Base-by-base conservation (phyloP, 2,113 vertebrate species). In the Gorsachius goisagi region DNA sequence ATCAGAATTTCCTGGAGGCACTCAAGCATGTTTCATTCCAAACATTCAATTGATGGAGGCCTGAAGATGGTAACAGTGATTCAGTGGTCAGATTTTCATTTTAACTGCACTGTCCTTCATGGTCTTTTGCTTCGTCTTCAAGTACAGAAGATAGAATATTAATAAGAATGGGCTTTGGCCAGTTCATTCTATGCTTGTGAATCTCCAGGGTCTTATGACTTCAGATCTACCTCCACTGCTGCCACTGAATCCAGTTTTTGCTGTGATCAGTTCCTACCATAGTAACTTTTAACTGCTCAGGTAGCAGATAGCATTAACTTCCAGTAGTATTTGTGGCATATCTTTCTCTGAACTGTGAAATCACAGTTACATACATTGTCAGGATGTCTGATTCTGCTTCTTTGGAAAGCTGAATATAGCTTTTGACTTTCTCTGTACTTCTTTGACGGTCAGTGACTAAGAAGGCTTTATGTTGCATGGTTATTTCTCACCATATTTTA, bases 21-120 rank as follows among this genome's bases (percentile, higher is more conserved):
- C 13, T 91, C 62, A 74, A 28, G 5, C 9, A 1, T 22, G 3
- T 83, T 80, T 58, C 49, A 15, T 55, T 71, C 49, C n/a, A 75
- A 76, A 68, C 15, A 35, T 68, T 80, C 18, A 53, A 16, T 16
- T 1, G 2, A 30, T 0, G 0, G 33, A 44, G n/a, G 6, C 16
- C 53, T 84, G 33, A 87, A 81, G 35, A 53, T 68, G 22, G 9
- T 45, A 73, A 37, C 2, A 44, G 49, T 22, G 37, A 58, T 91
- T 75, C 9, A 52, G 64, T 41, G n/a, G 73, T 56, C 39, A 45
- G 19, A 68, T 77, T 59, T 91, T 59, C 58, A 59, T 55, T 68
- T 77, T 12, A 56, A 35, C 26, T 73, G 21, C n/a, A 24, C 18
- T 2, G 5, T 77, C 23, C 59, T 17, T 77, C n/a, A 23, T 22